Evolutionary conservation across 2,888 invertebrate species (phyloP).

Genomic region (Minunthozetes semirufus): DNA sequence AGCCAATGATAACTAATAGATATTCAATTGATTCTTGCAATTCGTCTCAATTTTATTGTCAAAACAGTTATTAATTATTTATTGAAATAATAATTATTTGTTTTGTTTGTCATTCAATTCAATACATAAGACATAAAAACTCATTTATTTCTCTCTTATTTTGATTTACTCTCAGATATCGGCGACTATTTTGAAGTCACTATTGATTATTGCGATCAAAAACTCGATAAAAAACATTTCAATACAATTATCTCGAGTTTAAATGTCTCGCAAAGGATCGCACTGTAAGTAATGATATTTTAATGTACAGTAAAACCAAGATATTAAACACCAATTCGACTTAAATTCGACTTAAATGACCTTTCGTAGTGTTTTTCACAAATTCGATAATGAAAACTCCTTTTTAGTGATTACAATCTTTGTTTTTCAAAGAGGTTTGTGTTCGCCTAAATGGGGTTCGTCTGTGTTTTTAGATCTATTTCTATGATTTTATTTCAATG

Average conservation of each 20-base stretch:
- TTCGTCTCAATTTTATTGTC: not conserved
- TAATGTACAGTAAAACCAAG: too few species aligned
- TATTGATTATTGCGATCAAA: constrained; percentile 21
- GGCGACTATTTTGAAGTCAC: constrained; percentile 9
- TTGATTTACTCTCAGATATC: not conserved
- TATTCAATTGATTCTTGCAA: too few species aligned
- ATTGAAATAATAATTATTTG: not conserved
- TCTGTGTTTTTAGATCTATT: too few species aligned
- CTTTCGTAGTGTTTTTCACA: too few species aligned
- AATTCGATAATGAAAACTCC: too few species aligned
- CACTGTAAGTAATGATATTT: constrained; percentile 4
- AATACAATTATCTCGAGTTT: not conserved
- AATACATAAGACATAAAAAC: too few species aligned
- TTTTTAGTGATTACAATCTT: too few species aligned
- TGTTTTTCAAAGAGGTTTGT: too few species aligned
- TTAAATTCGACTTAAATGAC: too few species aligned
- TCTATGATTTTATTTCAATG: too few species aligned
- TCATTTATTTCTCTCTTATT: not conserved
- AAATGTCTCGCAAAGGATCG: not conserved
- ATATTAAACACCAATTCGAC: too few species aligned
- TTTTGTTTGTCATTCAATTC: not conserved
- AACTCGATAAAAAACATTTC: not conserved
- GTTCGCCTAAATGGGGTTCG: too few species aligned
- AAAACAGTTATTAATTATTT: not conserved
- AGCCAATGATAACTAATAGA: not conserved